phyloP scores from a whole-genome alignment of 2,888 invertebrate species.

The Tiphia femorata region DNA sequence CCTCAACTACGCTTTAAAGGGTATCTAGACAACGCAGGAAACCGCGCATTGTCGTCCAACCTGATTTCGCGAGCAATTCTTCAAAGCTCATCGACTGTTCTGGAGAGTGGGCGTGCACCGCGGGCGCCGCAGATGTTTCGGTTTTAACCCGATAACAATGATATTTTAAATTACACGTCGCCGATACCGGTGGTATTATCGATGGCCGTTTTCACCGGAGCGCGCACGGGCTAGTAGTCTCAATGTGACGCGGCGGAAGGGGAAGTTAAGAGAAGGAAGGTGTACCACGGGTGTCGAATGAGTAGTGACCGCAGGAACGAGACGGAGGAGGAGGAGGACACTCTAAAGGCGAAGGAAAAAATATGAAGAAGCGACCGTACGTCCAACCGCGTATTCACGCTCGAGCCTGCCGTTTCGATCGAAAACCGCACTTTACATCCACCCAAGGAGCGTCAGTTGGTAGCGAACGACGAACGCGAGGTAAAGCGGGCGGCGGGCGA shows the following conservation, averaged over 20 bases:
- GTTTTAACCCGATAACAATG: conserved; percentile 50
- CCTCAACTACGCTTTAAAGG: too few relatives aligned
- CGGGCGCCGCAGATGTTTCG: conserved; percentile 55
- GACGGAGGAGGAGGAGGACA: neutral
- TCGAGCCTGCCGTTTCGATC: conserved; percentile 56
- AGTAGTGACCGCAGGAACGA: neutral
- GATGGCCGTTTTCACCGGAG: conserved; percentile 41
- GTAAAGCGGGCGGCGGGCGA: too few relatives aligned
- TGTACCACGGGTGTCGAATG: neutral
- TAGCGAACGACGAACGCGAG: conserved; percentile 48
- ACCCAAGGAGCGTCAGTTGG: conserved; percentile 57
- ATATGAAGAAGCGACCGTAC: conserved; percentile 21
- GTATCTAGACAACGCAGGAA: too few relatives aligned
- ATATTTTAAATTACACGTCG: conserved; percentile 59
- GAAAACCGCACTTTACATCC: conserved; percentile 57
- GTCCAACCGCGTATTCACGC: conserved; percentile 24
- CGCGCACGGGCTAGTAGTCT: too few relatives aligned
- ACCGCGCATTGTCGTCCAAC: too few relatives aligned
- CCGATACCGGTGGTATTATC: conserved; percentile 58
- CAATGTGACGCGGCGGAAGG: too few relatives aligned
- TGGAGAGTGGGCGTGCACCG: too few relatives aligned
- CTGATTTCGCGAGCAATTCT: too few relatives aligned
- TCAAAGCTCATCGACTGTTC: too few relatives aligned
- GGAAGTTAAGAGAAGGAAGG: conserved; percentile 23
- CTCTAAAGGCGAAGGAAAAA: conserved; percentile 6